These are phyloP conservation scores for Ornithoptera priamus DNA, from an alignment of 2,888 invertebrate genomes.

Conservation along the genomic window DNA sequence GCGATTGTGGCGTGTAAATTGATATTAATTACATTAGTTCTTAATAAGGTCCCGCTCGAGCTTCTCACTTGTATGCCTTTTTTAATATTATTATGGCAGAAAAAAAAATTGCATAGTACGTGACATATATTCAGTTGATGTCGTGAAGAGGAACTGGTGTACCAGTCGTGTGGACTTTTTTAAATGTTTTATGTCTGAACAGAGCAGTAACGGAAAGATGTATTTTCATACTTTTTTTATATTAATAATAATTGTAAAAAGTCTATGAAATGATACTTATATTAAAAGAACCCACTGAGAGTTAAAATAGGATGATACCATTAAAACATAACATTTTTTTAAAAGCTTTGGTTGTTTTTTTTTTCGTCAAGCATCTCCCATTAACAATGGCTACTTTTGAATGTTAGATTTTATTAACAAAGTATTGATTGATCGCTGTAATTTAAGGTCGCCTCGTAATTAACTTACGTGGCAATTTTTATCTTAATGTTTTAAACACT, in stretches of 20 bases:
- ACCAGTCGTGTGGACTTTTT: conserved; percentile 4
- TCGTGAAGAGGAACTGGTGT: background rate
- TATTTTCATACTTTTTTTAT: conserved; percentile 11
- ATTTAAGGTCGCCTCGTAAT: too few relatives aligned
- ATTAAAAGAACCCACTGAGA: conserved; percentile 16
- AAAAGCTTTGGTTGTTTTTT: conserved; percentile 8
- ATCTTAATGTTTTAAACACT: too few relatives aligned
- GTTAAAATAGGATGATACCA: conserved; percentile 17
- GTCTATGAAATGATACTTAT: conserved; percentile 16
- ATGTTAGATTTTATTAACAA: too few relatives aligned
- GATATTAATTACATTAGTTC: conserved; percentile 63
- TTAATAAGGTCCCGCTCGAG: conserved; percentile 39
- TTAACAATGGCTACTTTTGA: too few relatives aligned
- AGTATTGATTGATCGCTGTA: too few relatives aligned
- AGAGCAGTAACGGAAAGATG: conserved; percentile 3
- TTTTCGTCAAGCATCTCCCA: background rate
- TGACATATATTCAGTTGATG: background rate
- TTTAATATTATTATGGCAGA: too few relatives aligned
- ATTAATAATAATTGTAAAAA: conserved; percentile 20
- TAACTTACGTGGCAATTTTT: too few relatives aligned
- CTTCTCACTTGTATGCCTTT: too few relatives aligned
- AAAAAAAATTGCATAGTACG: too few relatives aligned
- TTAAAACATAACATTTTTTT: conserved; percentile 20
- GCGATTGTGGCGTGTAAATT: conserved; percentile 46
- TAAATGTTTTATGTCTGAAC: background rate